Base-by-base conservation (phyloP, 2,113 vertebrate genomes). In the Parotia lawesii region DNA sequence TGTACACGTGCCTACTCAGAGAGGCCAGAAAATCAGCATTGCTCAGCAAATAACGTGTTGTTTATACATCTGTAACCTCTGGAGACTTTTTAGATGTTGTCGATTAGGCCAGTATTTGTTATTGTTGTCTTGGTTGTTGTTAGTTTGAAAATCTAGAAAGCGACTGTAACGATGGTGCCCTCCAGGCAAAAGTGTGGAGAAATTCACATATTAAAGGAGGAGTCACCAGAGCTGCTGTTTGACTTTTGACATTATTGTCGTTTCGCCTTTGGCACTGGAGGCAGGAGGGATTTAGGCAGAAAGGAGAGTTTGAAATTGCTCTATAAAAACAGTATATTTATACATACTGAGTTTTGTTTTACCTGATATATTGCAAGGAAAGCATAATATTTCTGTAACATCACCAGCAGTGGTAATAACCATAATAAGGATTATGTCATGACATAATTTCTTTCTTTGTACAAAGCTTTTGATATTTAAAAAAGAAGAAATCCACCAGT, bases 131-230 rank as follows among this genome's bases (percentile, higher is more conserved):
- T 77, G 56, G 0, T 6, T 84, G 89, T 58, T 89, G 40, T 71
- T 85, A 28, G 40, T 40, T 87, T 65, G 73, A 64, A 85, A 82
- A 72, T 31, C 18, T 42, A 38, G 35, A 78, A 81, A 69, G 75
- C 25, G 53, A 45, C 61, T 89, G 65, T 75, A 64, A 17, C 70
- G 76, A 54, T 60, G 53, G 29, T 89, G 61, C 65, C 83, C 78
- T 96, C 37, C 37, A 82, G 94, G 69, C 78, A 89, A 8, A 89
- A 89, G 54, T 64, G 86, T 61, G 25, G 28, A 50, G 61, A 91
- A 81, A 79, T 53, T 67, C 80, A 28, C 61, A 44, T 57, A 33
- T 64, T 69, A 76, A 77, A 93, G 40, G 71, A 92, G 80, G 70
- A 85, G 70, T 81, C 5, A 1, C 62, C 64, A 48, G 90, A 93